Conservation (phyloP, 2,888 invertebrate genomes). For the Punctoribates punctum region DNA sequence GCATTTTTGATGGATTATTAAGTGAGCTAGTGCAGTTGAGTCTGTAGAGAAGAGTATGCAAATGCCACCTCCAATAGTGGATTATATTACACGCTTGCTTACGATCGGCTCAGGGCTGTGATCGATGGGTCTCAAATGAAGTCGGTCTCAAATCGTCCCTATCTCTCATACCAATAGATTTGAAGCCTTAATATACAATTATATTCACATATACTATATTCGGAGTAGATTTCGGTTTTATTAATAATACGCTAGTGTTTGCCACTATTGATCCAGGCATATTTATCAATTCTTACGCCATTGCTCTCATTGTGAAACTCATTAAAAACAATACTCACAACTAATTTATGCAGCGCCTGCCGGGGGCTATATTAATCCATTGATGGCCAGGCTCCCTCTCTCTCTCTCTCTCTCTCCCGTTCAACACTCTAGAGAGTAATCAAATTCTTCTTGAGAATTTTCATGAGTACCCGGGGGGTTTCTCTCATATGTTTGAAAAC, state of each 20-base stretch:
- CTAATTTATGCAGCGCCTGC: conserved; percentile 21
- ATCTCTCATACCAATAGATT: conserved; percentile 19
- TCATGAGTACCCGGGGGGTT: too few species aligned
- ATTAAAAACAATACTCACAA: conserved; percentile 38
- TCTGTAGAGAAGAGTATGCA: conserved; percentile 14
- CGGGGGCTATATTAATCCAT: conserved; percentile 14
- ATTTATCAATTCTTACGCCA: conserved; percentile 30
- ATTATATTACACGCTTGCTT: conserved; percentile 39
- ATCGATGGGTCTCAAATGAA: conserved; percentile 37
- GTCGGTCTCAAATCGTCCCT: conserved; percentile 33
- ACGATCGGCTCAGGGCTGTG: conserved; percentile 25
- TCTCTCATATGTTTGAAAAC: too few species aligned
- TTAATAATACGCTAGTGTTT: conserved; percentile 32
- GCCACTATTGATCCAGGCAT: conserved; percentile 21
- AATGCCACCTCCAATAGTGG: conserved; percentile 39
- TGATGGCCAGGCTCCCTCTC: too few species aligned
- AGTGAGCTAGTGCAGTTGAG: neutral
- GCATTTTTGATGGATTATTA: conserved; percentile 33
- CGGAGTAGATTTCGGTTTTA: neutral
- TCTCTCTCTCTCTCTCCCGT: too few species aligned
- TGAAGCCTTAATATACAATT: conserved; percentile 22
- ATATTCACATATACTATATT: neutral
- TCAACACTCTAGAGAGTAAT: too few species aligned
- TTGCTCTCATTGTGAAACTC: conserved; percentile 8
- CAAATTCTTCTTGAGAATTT: too few species aligned